phyloP scores from a whole-genome alignment of 2,797 vertebrate species.

The Hyperoplus immaculatus region DNA sequence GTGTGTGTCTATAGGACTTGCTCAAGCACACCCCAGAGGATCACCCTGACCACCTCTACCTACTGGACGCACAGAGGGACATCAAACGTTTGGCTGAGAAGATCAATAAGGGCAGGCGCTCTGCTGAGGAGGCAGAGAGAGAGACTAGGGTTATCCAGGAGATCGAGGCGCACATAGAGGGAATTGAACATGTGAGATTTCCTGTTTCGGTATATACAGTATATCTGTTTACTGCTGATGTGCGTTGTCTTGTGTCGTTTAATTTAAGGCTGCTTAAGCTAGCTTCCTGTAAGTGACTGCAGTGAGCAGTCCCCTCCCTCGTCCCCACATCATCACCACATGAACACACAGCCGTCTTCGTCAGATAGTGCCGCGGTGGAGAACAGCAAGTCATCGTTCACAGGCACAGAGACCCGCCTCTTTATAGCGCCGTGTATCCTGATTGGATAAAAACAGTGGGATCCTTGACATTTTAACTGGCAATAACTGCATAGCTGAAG shows the following conservation, averaged over 20 bases:
- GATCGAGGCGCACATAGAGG: conserved; percentile 98
- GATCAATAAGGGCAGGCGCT: conserved; percentile 97
- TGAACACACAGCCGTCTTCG: too few relatives aligned
- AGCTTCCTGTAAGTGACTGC: background rate
- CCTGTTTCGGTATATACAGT: too few relatives aligned
- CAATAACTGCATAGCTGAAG: too few relatives aligned
- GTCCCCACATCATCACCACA: too few relatives aligned
- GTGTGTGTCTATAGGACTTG: conserved; percentile 87
- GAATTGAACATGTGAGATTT: conserved; percentile 93
- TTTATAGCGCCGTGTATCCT: too few relatives aligned
- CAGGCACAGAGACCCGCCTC: too few relatives aligned
- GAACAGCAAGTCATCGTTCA: too few relatives aligned
- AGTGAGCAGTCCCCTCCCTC: too few relatives aligned
- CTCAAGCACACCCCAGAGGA: conserved; percentile 97
- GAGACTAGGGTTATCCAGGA: conserved; percentile 96
- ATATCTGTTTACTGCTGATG: background rate
- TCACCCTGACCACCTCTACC: conserved; percentile 92
- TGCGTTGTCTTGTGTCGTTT: background rate
- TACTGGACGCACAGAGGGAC: conserved; percentile 94
- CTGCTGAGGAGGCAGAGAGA: conserved; percentile 94
- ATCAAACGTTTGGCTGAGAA: conserved; percentile 96
- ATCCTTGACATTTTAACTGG: too few relatives aligned
- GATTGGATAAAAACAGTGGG: too few relatives aligned
- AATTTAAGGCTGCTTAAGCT: background rate
- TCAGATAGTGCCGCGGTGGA: too few relatives aligned